Evolutionary conservation across 2,113 vertebrate genomes (phyloP).

Genomic region (Oreochromis spilurus): DNA sequence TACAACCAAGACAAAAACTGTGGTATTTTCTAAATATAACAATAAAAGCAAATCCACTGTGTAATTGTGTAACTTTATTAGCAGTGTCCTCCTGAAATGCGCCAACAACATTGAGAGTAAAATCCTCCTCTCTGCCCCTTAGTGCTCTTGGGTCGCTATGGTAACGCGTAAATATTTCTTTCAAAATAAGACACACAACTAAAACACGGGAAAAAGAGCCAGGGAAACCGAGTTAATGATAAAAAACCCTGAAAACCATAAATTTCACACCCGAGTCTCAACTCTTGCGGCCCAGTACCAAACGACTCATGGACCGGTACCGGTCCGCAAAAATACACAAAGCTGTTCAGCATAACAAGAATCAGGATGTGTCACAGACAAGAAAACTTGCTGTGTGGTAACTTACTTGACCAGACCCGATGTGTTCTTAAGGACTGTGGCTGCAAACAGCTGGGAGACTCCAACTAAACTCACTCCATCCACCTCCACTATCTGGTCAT

Average conservation of each 20-base stretch:
- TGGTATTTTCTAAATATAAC: not conserved
- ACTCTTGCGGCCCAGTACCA: not conserved
- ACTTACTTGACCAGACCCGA: constrained; percentile 84
- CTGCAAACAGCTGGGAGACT: constrained; percentile 88
- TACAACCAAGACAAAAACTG: not conserved
- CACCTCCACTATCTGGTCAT: constrained; percentile 91
- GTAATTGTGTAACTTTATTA: not conserved
- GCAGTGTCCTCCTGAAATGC: not conserved
- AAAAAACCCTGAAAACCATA: not conserved
- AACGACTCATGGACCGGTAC: not conserved
- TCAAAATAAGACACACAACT: not conserved
- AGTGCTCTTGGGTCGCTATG: not conserved
- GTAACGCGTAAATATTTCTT: not conserved
- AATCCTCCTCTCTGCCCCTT: not conserved
- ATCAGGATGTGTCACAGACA: not conserved
- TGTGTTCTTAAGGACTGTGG: constrained; percentile 88
- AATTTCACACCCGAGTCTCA: not conserved
- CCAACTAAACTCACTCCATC: constrained; percentile 86
- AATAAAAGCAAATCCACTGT: not conserved
- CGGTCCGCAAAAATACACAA: not conserved
- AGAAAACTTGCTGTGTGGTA: not conserved
- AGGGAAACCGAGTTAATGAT: not conserved
- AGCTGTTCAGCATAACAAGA: not conserved
- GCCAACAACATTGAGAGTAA: not conserved
- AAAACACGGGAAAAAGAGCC: not conserved